Evolutionary conservation across 2,113 vertebrate genomes (phyloP).

Genomic region (Apus apus): DNA sequence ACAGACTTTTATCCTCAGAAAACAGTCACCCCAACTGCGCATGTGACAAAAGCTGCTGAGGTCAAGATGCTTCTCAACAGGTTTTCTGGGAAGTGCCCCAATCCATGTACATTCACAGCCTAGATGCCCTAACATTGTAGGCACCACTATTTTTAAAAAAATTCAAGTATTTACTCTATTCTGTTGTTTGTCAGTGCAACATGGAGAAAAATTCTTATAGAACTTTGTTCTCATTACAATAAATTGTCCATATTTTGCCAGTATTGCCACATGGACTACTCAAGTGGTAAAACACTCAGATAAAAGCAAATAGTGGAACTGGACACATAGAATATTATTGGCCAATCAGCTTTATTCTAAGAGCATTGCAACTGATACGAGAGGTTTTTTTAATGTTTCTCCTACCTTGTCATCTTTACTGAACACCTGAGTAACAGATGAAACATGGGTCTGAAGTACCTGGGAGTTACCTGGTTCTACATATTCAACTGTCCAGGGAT

Average conservation of each 20-base stretch:
- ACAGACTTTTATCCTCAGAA: neutral
- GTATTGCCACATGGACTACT: rapidly evolving
- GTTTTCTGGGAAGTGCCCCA: neutral
- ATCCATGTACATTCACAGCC: neutral
- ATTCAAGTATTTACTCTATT: neutral
- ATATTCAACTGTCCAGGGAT: neutral
- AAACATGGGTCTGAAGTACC: neutral
- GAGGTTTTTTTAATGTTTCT: neutral
- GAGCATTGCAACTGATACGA: neutral
- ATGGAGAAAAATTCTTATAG: neutral
- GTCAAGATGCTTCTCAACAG: neutral
- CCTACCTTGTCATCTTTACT: neutral
- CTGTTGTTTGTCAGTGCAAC: neutral
- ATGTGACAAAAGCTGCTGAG: neutral
- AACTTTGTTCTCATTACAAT: neutral
- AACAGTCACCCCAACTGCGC: neutral
- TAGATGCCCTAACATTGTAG: neutral
- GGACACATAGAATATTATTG: neutral
- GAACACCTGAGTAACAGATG: neutral
- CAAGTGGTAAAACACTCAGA: neutral
- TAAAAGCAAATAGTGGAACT: neutral
- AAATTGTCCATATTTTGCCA: neutral
- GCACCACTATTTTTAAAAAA: neutral
- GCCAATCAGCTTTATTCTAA: neutral
- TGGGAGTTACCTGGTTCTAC: rapidly evolving